Evolutionary conservation across 2,888 invertebrate genomes (phyloP), one percentile per base, ranked within the genome.

Genomic region (Athalia rosae): DNA sequence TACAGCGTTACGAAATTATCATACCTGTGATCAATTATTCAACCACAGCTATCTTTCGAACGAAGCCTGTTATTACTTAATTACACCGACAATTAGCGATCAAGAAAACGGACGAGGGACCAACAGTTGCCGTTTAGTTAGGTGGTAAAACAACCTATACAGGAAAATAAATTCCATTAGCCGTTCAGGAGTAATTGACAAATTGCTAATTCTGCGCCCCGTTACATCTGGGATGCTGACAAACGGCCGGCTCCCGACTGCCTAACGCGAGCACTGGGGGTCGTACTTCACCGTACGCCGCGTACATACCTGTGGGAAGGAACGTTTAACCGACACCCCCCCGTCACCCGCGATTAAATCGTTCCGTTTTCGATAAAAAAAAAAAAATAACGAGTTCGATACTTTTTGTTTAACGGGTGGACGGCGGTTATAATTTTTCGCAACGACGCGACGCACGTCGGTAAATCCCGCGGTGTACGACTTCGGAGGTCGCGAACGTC

Each of bases 181-280:
- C 71, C 7, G 28, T 28, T 28, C 28, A 28, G 74, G 73, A 76
- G 78, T 84, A 84, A 83, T 84, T 82, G 84, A 83, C 82, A 83
- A 83, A 84, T 83, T 81, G 82, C 78, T 82, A 78, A 83, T 83
- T 83, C 79, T 71, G 77, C 77, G 78, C 78, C 71, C 61, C 80
- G 78, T 81, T 81, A 77, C 73, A 79, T 77, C 77, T 64, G 50
- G 63, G 77, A 79, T 78, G 77, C 77, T 78, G 79, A 77, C 78
- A 69, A 79, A 79, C 76, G 56, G 69, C 63, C 43, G 45, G 28
- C 28, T 28, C 28, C 28, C 28, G 28, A 28, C 28, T 28, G 28
- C 73, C 76, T 76, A 80, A 77, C 77, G 62, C 66, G 69, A 59
- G 56, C 76, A 28, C 58, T 9, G 71, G 71, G 71, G 58, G 71